A percentile compares a stretch with the other conserved stretches of the same genome.
These are phyloP conservation scores for Leucozona laternaria DNA, from an alignment of 2,888 invertebrate species.

Conservation along the genomic window DNA sequence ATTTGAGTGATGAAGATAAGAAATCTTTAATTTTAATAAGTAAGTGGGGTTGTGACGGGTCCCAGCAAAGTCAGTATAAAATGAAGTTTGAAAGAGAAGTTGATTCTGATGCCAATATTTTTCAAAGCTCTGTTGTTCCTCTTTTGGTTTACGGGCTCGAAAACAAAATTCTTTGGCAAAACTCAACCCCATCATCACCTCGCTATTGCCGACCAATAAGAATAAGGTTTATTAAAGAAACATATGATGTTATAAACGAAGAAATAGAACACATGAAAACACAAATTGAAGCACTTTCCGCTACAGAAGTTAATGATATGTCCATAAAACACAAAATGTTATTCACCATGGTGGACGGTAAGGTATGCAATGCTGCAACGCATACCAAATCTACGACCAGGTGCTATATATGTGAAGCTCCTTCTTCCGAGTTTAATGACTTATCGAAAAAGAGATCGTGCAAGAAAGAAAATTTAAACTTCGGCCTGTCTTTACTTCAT, in stretches of 20 bases:
- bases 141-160: not conserved
- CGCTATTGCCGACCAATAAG: conserved; percentile 1
- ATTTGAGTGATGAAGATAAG: conserved; percentile 35
- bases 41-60: conserved; percentile 50
- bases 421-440: not conserved
- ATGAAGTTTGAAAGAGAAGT: no score
- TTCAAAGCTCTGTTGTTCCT: no score
- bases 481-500: not conserved
- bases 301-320: no score
- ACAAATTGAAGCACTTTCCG: no score
- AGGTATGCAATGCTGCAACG: no score
- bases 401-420: not conserved
- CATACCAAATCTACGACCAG: not conserved
- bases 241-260: not conserved
- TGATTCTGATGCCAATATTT: no score
- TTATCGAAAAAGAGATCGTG: not conserved
- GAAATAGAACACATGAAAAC: no score
- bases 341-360: no score
- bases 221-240: conserved; percentile 7
- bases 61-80: conserved; percentile 30
- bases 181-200: conserved; percentile 74
- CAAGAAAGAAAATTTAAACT: not conserved
- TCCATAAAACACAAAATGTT: no score
- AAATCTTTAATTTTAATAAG: conserved; percentile 41
- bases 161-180: conserved; percentile 73